These are phyloP conservation scores for Antennarius striatus DNA, from an alignment of 2,113 vertebrate genomes.

Conservation along the genomic window DNA sequence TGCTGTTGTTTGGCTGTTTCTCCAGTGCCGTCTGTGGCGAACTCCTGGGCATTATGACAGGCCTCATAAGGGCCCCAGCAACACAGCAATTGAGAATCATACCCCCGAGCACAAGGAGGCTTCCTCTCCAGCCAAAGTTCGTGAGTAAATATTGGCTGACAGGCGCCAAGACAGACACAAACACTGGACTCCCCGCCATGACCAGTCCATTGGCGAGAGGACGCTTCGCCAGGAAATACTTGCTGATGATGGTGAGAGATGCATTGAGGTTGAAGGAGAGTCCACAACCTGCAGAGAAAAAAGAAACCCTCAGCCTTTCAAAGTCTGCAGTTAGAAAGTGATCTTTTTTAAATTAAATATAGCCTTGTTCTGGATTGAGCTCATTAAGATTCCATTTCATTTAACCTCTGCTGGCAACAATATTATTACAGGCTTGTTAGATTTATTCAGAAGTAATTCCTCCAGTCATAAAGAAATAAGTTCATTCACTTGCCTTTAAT, in stretches of 20 bases:
- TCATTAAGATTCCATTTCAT: constrained; percentile 74
- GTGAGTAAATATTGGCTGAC: constrained; percentile 82
- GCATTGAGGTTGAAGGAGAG: constrained; percentile 87
- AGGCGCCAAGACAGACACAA: constrained; percentile 81
- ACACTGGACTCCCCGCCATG: constrained; percentile 85
- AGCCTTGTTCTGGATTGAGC: constrained; percentile 52
- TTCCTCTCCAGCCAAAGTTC: constrained; percentile 85
- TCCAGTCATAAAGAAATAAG: constrained; percentile 82
- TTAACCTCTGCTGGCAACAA: constrained; percentile 72
- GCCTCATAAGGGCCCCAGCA: constrained; percentile 85
- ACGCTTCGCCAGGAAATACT: constrained; percentile 83
- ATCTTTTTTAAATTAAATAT: constrained; percentile 68
- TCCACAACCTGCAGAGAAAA: constrained; percentile 75
- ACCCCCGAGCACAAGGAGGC: constrained; percentile 84
- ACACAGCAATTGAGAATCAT: constrained; percentile 85
- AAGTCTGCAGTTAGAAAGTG: constrained; percentile 23
- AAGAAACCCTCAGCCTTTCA: constrained; percentile 28
- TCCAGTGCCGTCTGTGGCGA: not conserved
- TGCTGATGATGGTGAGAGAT: constrained; percentile 86
- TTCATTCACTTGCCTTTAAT: constrained; percentile 71
- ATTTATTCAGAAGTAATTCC: constrained; percentile 80
- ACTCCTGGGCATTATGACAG: constrained; percentile 35
- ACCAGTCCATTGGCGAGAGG: constrained; percentile 83
- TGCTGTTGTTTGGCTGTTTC: constrained; percentile 10
- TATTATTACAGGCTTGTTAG: constrained; percentile 69